These are phyloP conservation scores for Aradus depressus DNA, from an alignment of 2,888 invertebrate species.

Conservation along the genomic window DNA sequence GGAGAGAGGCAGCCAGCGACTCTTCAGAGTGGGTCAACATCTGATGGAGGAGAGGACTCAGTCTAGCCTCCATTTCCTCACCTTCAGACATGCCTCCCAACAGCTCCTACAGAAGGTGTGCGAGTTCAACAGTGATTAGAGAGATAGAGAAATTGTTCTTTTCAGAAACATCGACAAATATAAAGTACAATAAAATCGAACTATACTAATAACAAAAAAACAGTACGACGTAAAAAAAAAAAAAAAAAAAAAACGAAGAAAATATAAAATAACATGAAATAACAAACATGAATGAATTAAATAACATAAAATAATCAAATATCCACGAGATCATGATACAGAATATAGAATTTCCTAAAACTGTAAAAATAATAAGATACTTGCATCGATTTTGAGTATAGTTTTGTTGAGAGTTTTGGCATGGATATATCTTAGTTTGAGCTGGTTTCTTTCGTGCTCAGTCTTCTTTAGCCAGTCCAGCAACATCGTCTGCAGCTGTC, in stretches of 20 bases:
- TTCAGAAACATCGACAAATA: too few relatives aligned
- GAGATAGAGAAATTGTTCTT: too few relatives aligned
- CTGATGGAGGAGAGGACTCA: conserved; percentile 53
- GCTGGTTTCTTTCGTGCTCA: conserved; percentile 62
- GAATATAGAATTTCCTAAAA: neutral
- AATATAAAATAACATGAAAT: too few relatives aligned
- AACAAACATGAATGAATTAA: too few relatives aligned
- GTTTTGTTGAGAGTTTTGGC: conserved; percentile 62
- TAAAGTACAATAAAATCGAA: too few relatives aligned
- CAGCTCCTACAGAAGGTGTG: conserved; percentile 37
- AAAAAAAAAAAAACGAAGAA: too few relatives aligned
- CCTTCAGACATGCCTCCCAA: conserved; percentile 58
- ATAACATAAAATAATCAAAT: too few relatives aligned
- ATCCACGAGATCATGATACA: neutral
- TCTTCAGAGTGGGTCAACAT: conserved; percentile 64
- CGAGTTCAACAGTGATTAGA: neutral
- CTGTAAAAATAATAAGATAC: too few relatives aligned
- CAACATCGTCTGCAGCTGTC: conserved; percentile 55
- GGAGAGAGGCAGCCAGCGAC: conserved; percentile 63
- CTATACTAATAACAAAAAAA: too few relatives aligned
- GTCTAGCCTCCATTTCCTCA: conserved; percentile 49
- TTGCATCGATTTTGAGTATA: conserved; percentile 51
- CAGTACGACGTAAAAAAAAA: too few relatives aligned
- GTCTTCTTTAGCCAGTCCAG: conserved; percentile 70
- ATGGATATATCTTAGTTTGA: conserved; percentile 71